Evolutionary conservation across 2,113 vertebrate genomes (phyloP).

Genomic region (Poeciliopsis retropinna): DNA sequence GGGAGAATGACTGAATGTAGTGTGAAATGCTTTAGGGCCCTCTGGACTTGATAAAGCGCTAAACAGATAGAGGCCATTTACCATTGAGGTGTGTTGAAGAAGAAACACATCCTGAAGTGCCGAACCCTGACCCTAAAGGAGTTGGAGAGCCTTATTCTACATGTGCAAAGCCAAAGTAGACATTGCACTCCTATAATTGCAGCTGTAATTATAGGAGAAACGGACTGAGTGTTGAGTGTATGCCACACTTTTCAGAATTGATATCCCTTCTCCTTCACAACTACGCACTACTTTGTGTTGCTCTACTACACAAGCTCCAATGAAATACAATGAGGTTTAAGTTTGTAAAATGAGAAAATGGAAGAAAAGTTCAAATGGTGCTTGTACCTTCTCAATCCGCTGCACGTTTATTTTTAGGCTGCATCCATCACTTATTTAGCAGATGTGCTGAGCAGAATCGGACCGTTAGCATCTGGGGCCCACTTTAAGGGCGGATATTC

Average conservation of each 20-base stretch:
- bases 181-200: too few species aligned
- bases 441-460: conserved; percentile 60
- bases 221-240: too few species aligned
- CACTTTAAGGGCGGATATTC: conserved; percentile 71
- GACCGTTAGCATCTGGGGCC: conserved; percentile 79
- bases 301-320: background rate
- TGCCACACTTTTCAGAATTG: background rate
- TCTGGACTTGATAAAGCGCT: too few species aligned
- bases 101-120: background rate
- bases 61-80: background rate
- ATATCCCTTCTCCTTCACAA: background rate
- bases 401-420: background rate
- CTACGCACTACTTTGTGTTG: background rate
- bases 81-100: background rate
- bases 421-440: conserved; percentile 48
- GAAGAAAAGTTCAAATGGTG: background rate
- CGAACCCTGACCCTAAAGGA: background rate
- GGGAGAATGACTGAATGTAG: too few species aligned
- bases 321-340: background rate
- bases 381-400: background rate
- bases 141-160: background rate
- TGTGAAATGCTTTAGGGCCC: too few species aligned
- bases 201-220: background rate
- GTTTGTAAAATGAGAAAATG: background rate
- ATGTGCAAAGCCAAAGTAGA: background rate